Evolutionary conservation across 2,888 invertebrate genomes (phyloP), one percentile per base, ranked within the genome.

Genomic region (Lycia hirtaria): DNA sequence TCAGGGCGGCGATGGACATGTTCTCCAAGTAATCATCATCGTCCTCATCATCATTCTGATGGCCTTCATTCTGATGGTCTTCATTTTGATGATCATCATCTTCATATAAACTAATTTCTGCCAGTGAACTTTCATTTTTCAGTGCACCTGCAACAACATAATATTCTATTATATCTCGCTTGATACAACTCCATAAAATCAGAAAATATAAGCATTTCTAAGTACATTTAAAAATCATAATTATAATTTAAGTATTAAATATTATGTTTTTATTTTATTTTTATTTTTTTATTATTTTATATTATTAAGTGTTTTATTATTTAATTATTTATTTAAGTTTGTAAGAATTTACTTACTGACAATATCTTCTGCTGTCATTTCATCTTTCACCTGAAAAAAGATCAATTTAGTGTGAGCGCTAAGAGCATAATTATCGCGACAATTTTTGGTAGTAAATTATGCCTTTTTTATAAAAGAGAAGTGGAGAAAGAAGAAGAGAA

Each of bases 351-450:
- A 85, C 89, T 88, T 77, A 91, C 92, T 73, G 56, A 80, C 83
- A 62, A 88, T 75, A 52, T 91, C 88, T 38, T 88, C 88, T 30
- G 83, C 75, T 52, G 74, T 71, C 40, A 85, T 67, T 75, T 92
- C 92, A 78, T 82, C 78, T 80, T 92, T 92, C 6, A 92, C 88
- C 92, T 90, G 60, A 52, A 79, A 67, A 60, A 51, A 64, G 63
- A 45, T 60, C 48, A 62, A 22, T 40, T 48, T 4, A 35, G 26
- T n/a, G n/a, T n/a, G n/a, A n/a, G n/a, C n/a, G n/a, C n/a, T n/a
- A n/a, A n/a, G 26, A 30, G 7, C 28, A 28, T 28, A 28, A 28
- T n/a, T n/a, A n/a, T n/a, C n/a, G n/a, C n/a, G n/a, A n/a, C n/a
- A n/a, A n/a, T n/a, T n/a, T n/a, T n/a, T n/a, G n/a, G n/a, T n/a